Conservation (phyloP, 2,888 invertebrate genomes). For the Vannuccia rotundouncinata region DNA sequence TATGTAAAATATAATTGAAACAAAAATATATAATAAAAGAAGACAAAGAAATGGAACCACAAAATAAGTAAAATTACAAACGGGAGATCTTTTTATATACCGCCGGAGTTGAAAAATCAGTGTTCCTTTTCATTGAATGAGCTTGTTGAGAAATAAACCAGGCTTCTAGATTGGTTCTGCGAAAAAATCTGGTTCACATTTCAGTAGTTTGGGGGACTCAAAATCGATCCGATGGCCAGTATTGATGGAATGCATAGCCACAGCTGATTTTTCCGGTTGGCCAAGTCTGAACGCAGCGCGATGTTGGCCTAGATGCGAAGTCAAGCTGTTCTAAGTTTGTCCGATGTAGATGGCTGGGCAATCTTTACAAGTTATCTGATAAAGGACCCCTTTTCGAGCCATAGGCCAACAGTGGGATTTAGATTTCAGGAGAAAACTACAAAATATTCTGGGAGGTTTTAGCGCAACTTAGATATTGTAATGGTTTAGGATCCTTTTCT, state of each 20-base stretch:
- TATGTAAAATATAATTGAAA: too few relatives aligned
- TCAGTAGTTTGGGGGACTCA: neutral
- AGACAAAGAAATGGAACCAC: too few relatives aligned
- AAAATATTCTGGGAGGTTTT: neutral
- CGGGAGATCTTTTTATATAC: neutral
- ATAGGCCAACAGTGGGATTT: neutral
- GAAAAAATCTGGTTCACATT: neutral
- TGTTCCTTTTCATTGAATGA: neutral
- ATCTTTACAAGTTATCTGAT: neutral
- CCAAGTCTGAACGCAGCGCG: neutral
- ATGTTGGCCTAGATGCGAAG: neutral
- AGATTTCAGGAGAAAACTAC: neutral
- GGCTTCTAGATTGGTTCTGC: neutral
- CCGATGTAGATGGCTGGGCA: neutral
- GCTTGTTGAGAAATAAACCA: neutral
- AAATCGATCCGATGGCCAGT: neutral
- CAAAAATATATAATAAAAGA: too few relatives aligned
- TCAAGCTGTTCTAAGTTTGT: neutral
- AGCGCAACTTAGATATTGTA: neutral
- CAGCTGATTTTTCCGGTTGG: neutral
- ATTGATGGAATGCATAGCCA: neutral
- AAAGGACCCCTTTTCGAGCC: neutral
- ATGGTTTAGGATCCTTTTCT: neutral
- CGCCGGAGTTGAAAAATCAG: neutral
- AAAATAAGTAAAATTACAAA: too few relatives aligned